Evolutionary conservation across 2,113 vertebrate species (phyloP).

Genomic region (Apteryx owenii): DNA sequence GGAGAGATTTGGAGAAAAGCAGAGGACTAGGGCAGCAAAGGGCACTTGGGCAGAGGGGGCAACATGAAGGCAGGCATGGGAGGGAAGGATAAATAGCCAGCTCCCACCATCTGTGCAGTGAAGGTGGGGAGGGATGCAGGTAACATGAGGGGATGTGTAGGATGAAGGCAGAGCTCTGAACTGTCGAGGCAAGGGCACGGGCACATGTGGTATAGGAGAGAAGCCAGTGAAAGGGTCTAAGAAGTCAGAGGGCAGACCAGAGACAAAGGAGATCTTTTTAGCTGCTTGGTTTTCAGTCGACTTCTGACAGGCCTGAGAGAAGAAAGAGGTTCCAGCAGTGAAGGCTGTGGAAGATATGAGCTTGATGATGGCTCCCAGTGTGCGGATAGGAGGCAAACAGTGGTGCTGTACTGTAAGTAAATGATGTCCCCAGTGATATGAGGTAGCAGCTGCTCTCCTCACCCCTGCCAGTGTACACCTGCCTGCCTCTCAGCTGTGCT

Average conservation of each 20-base stretch:
- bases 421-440: neutral
- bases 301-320: neutral
- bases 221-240: neutral
- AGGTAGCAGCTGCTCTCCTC: constrained; percentile 27
- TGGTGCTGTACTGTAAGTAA: constrained; percentile 5
- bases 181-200: neutral
- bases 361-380: neutral
- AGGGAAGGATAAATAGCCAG: neutral
- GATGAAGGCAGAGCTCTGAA: neutral
- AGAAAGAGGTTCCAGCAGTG: neutral
- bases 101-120: neutral
- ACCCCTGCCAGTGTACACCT: neutral
- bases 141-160: neutral
- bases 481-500: neutral
- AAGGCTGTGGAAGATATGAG: neutral
- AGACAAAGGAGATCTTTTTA: neutral
- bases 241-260: neutral
- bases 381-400: neutral
- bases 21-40: neutral
- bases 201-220: neutral
- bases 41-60: neutral
- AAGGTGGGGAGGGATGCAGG: neutral
- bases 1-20: neutral
- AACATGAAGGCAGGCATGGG: neutral
- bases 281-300: neutral